phyloP scores from a whole-genome alignment of 2,113 vertebrate genomes.

The Leptobrachium ailaonicum region DNA sequence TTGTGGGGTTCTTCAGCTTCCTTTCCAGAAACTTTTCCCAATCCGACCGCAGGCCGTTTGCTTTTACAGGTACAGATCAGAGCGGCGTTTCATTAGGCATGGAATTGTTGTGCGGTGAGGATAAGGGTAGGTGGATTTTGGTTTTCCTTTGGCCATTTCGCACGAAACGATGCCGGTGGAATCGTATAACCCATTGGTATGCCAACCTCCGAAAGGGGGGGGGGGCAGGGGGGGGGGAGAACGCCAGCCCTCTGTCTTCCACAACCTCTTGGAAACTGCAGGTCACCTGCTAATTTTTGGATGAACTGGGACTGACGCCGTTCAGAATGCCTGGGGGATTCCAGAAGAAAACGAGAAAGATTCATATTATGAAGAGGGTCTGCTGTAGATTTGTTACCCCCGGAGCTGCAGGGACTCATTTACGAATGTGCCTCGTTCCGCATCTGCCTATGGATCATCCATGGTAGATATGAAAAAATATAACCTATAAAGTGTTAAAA shows the following conservation, averaged over 20 bases:
- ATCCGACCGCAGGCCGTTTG: not conserved
- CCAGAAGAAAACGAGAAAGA: not conserved
- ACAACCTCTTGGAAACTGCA: constrained; percentile 72
- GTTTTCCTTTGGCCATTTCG: constrained; percentile 18
- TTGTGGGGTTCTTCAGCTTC: not conserved
- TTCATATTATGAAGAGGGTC: not conserved
- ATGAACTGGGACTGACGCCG: constrained; percentile 55
- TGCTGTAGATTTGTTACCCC: not conserved
- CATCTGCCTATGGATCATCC: not conserved
- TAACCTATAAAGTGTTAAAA: no score
- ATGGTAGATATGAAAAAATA: not conserved
- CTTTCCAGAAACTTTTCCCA: constrained; percentile 32
- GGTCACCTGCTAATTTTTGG: constrained; percentile 52
- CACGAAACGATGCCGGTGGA: constrained; percentile 46
- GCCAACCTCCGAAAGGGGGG: constrained; percentile 60
- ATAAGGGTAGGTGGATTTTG: not conserved
- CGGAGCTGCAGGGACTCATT: not conserved
- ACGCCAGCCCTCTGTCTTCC: constrained; percentile 57
- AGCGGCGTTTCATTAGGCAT: no score
- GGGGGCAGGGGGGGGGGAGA: no score
- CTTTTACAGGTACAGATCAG: constrained; percentile 10
- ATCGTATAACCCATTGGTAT: constrained; percentile 60
- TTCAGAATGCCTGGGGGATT: not conserved
- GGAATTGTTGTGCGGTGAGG: not conserved
- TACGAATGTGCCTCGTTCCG: not conserved